Evolutionary conservation across 2,888 invertebrate genomes (phyloP).

Genomic region (Drosophila parthenogenetica): DNA sequence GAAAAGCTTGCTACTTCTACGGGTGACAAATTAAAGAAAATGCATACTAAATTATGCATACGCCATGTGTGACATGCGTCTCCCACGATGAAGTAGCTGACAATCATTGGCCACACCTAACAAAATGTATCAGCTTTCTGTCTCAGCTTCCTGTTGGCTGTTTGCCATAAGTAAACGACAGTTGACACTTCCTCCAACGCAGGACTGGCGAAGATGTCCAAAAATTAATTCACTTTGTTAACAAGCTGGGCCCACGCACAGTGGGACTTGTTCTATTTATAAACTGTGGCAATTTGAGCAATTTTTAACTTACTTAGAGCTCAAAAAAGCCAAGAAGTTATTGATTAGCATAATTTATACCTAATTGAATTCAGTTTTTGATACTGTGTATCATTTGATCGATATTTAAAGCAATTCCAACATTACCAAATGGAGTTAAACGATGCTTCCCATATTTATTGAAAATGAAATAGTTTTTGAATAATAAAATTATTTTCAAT

Average conservation of each 20-base stretch:
- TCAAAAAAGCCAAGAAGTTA: no score
- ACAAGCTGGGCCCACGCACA: slow-evolving; percentile 6
- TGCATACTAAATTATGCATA: slow-evolving; percentile 48
- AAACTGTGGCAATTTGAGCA: background rate
- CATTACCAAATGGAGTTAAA: no score
- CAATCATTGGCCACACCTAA: slow-evolving; percentile 38
- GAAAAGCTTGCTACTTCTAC: background rate
- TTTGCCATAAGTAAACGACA: slow-evolving; percentile 21
- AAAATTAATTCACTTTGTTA: slow-evolving; percentile 25
- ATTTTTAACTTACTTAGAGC: no score
- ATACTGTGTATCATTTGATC: no score
- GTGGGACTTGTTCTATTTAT: slow-evolving; percentile 6
- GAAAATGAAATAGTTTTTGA: no score
- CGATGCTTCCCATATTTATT: no score
- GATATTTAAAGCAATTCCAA: no score
- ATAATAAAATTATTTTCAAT: no score
- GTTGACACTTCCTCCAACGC: slow-evolving; percentile 35
- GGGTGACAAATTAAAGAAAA: slow-evolving; percentile 2
- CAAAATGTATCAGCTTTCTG: slow-evolving; percentile 9
- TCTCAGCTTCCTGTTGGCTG: slow-evolving; percentile 20
- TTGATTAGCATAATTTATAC: no score
- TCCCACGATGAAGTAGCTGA: slow-evolving; percentile 18
- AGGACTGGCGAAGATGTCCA: background rate
- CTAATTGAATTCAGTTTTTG: no score
- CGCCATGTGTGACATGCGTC: slow-evolving; percentile 41